Base-by-base conservation (phyloP, 1,140 invertebrate genomes). In the Macrosteles quadrilineatus region DNA sequence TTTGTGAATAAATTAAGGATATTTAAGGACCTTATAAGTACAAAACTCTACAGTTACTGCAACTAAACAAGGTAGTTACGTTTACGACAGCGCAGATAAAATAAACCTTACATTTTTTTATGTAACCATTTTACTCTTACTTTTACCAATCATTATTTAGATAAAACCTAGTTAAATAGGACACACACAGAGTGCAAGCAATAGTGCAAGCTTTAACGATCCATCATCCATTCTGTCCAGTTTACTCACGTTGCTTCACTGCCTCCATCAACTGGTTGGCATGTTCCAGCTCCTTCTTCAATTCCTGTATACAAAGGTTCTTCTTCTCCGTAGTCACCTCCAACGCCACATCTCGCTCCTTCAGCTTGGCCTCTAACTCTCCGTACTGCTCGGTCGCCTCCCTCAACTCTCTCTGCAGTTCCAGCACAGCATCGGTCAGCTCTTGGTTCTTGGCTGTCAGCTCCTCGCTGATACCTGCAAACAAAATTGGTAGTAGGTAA, bases 241-340 rank as follows among this genome's bases (percentile, higher is more conserved):
- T 31, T n/a, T 27, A 76, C 36, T 83, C 85, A 82, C 91, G 89
- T 80, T 90, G 87, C 80, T 90, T 89, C 29, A 88, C 85, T 73
- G 83, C 84, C 79, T 90, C 87, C 12, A 96, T 73, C 36, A 97
- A 80, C 64, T 93, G 87, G 83, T 96, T 96, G 17, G 91, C 92
- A 79, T 90, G 86, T 67, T 87, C 85, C 9, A 97, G 77, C 82
- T 97, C 94, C 75, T 86, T 86, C 68, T 89, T 88, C 11, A 97
- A 79, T 31, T 87, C 84, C 25, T 84, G 81, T 70, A 96, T 92
- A 64, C 85, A 86, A 72, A 88, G 84, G 73, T 92, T 88, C 74
- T 91, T 89, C 71, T 87, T 86, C 55, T 87, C 83, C 47, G 89
- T 76, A 21, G 87, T 80, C 74, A 87, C 85, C 4, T 75, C 70